A percentile compares a stretch with the other conserved stretches of the same genome.
Evolutionary conservation across 1,140 invertebrate species (phyloP).

Genomic region (Dysdera silvatica): DNA sequence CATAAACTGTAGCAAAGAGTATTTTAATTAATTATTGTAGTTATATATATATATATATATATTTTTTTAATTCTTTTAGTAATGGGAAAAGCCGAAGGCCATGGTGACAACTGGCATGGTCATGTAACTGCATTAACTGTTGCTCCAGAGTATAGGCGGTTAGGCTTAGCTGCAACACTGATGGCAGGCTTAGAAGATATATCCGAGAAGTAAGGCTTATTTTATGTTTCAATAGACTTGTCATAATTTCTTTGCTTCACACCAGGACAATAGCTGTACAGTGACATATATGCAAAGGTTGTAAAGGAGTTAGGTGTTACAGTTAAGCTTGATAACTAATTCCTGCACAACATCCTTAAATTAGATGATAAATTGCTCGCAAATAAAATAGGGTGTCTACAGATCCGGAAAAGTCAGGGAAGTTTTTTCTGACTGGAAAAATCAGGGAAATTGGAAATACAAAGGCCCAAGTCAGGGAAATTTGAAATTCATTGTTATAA

Average conservation of each 20-base stretch:
- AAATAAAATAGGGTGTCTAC: no score
- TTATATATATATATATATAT: conserved; percentile 27
- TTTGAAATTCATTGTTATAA: no score
- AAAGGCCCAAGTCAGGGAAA: no score
- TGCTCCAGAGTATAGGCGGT: conserved; percentile 81
- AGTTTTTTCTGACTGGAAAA: no score
- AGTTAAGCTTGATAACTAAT: no score
- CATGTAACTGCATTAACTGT: conserved; percentile 97
- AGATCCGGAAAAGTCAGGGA: no score
- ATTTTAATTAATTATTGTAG: conserved; percentile 8
- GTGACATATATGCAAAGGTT: neutral
- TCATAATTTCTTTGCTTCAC: neutral
- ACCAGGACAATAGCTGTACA: no score
- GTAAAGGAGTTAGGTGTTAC: no score
- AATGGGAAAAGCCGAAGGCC: conserved; percentile 97
- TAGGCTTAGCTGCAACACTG: conserved; percentile 85
- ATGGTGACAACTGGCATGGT: conserved; percentile 93
- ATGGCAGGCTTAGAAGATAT: conserved; percentile 93
- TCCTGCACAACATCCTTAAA: no score
- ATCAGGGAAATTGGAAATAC: no score
- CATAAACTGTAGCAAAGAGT: conserved; percentile 1
- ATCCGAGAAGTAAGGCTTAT: conserved; percentile 77
- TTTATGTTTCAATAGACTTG: neutral
- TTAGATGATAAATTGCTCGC: no score
- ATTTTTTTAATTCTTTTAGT: conserved; percentile 60